phyloP scores from a whole-genome alignment of 2,113 vertebrate species.

The Motacilla tschutschensis region DNA sequence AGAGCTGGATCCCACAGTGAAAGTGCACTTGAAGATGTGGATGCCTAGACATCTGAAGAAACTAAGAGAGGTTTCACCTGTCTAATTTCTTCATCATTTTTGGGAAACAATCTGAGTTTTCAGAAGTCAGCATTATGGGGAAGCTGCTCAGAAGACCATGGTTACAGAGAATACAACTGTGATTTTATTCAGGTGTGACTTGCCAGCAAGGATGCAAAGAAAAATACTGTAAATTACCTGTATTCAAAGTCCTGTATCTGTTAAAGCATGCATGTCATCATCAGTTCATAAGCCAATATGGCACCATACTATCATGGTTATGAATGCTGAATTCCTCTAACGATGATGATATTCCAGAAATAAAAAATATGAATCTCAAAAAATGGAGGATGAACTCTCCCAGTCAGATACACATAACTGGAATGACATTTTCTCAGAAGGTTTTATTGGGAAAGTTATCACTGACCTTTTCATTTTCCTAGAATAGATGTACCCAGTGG shows the following conservation, averaged over 20 bases:
- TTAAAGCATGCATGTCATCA: neutral
- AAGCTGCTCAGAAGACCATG: neutral
- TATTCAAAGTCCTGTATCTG: neutral
- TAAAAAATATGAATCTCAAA: neutral
- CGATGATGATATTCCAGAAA: conserved; percentile 23
- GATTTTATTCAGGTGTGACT: neutral
- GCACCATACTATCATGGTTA: neutral
- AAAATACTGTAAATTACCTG: neutral
- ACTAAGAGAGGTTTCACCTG: neutral
- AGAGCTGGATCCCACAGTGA: neutral
- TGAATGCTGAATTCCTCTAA: neutral
- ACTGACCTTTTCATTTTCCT: conserved; percentile 58
- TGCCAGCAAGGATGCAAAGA: neutral
- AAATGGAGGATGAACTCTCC: neutral
- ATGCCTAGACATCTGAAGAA: neutral
- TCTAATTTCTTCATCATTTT: neutral
- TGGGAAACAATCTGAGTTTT: neutral
- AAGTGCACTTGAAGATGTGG: neutral
- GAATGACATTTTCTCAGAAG: conserved; percentile 46
- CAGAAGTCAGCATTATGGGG: neutral
- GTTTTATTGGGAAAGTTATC: conserved; percentile 43
- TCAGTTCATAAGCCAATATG: neutral
- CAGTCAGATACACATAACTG: neutral
- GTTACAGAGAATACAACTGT: neutral
- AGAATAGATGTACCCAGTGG: conserved; percentile 34